phyloP scores from a whole-genome alignment of 2,888 invertebrate species.

The Melinopterus prodromus region DNA sequence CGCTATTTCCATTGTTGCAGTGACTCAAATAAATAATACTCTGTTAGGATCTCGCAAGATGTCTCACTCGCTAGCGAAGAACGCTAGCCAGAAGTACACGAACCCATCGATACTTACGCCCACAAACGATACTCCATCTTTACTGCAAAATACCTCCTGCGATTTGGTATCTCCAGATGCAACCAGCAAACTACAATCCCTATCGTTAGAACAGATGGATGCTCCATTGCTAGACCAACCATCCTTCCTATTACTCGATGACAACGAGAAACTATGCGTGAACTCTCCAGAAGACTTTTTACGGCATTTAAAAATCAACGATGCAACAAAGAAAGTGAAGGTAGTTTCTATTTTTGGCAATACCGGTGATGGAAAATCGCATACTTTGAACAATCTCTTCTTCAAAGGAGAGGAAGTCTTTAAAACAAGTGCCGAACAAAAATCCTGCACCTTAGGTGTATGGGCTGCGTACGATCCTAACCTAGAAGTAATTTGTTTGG shows the following conservation, averaged over 20 bases:
- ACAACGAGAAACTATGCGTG: constrained; percentile 68
- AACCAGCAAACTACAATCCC: constrained; percentile 42
- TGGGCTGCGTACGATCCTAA: constrained; percentile 78
- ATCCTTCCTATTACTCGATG: constrained; percentile 70
- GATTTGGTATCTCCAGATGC: constrained; percentile 30
- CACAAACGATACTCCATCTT: constrained; percentile 48
- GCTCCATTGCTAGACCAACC: constrained; percentile 32
- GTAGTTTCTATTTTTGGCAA: constrained; percentile 87
- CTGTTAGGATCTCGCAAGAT: constrained; percentile 43
- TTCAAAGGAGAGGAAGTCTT: constrained; percentile 72
- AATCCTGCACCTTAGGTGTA: constrained; percentile 78
- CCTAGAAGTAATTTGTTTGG: constrained; percentile 73
- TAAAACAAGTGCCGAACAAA: constrained; percentile 71
- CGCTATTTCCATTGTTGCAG: constrained; percentile 44
- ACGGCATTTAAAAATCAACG: constrained; percentile 60
- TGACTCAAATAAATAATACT: constrained; percentile 47
- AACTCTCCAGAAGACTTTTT: constrained; percentile 65
- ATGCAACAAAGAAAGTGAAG: constrained; percentile 69
- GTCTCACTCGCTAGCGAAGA: constrained; percentile 44
- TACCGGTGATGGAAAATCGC: constrained; percentile 84
- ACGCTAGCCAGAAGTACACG: constrained; percentile 39
- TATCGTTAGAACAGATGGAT: constrained; percentile 36
- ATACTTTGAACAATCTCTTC: constrained; percentile 76
- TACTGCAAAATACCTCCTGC: constrained; percentile 37
- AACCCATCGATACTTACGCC: constrained; percentile 53